These are phyloP conservation scores for Morphnarchus princeps DNA, from an alignment of 2,113 vertebrate genomes.

Conservation along the genomic window DNA sequence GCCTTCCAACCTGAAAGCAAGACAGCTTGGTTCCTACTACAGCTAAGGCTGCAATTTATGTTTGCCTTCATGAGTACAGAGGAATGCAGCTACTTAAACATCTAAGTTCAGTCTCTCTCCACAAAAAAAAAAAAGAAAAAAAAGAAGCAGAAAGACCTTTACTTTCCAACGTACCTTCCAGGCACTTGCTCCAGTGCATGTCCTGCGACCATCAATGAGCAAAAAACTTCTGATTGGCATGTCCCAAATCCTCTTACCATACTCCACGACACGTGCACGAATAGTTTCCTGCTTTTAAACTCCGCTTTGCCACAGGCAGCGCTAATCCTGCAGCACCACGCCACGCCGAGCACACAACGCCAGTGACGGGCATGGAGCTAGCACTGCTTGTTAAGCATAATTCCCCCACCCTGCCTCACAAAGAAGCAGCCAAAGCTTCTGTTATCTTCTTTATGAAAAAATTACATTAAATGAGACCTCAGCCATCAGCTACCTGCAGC, in stretches of 20 bases:
- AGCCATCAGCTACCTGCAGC: background rate
- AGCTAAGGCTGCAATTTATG: constrained; percentile 13
- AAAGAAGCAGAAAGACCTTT: background rate
- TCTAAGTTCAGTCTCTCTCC: constrained; percentile 13
- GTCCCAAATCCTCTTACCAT: background rate
- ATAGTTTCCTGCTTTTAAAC: background rate
- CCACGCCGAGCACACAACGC: background rate
- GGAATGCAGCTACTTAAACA: constrained; percentile 39
- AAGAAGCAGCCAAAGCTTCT: background rate
- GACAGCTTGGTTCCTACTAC: constrained; percentile 26
- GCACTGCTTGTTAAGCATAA: background rate
- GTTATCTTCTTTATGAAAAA: background rate
- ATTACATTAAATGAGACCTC: background rate
- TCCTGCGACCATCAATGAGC: background rate
- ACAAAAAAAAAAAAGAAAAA: constrained; percentile 21
- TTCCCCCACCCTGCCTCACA: background rate
- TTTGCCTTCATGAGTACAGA: constrained; percentile 33
- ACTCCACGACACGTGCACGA: background rate
- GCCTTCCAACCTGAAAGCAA: constrained; percentile 16
- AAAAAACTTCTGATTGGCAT: background rate
- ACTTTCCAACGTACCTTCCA: background rate
- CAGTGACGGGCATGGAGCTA: background rate
- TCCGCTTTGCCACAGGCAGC: background rate
- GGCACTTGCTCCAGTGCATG: background rate
- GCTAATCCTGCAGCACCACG: background rate